phyloP scores from a whole-genome alignment of 2,888 invertebrate species.

The Bellardia bayeri region DNA sequence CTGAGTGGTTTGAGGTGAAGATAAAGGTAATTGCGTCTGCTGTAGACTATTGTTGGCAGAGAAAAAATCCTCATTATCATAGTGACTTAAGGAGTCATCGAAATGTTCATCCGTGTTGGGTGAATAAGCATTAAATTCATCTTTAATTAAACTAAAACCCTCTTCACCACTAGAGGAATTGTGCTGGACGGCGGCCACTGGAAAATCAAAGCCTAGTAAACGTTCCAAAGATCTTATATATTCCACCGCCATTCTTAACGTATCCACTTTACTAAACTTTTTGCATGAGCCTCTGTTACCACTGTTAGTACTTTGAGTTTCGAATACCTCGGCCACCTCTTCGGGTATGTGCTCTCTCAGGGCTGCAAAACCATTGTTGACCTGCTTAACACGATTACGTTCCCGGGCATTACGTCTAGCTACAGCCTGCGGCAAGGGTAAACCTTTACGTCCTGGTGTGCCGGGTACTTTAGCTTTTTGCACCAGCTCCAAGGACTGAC shows the following conservation, averaged over 20 bases:
- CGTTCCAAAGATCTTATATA: constrained; percentile 93
- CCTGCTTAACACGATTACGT: constrained; percentile 96
- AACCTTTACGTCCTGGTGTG: constrained; percentile 81
- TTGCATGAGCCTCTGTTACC: constrained; percentile 85
- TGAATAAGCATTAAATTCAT: constrained; percentile 80
- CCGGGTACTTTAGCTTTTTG: constrained; percentile 73
- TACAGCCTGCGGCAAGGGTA: constrained; percentile 91
- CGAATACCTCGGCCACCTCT: constrained; percentile 90
- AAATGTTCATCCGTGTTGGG: constrained; percentile 76
- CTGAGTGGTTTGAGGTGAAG: constrained; percentile 23
- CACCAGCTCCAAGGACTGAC: constrained; percentile 21
- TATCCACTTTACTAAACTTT: constrained; percentile 95
- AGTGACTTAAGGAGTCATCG: constrained; percentile 81
- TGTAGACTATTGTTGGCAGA: constrained; percentile 42
- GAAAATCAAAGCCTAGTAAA: constrained; percentile 88
- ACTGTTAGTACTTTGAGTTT: constrained; percentile 86
- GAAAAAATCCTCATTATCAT: constrained; percentile 79
- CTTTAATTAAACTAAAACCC: constrained; percentile 81
- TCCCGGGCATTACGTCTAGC: constrained; percentile 96
- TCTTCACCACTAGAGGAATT: constrained; percentile 80
- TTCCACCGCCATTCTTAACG: constrained; percentile 94
- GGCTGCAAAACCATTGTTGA: constrained; percentile 95
- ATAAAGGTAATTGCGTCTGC: constrained; percentile 22
- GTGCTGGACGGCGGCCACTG: constrained; percentile 67
- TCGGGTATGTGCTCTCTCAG: constrained; percentile 94